These are phyloP conservation scores for Rhabdophis nuchalis DNA, from an alignment of 2,797 vertebrate species.

Conservation along the genomic window DNA sequence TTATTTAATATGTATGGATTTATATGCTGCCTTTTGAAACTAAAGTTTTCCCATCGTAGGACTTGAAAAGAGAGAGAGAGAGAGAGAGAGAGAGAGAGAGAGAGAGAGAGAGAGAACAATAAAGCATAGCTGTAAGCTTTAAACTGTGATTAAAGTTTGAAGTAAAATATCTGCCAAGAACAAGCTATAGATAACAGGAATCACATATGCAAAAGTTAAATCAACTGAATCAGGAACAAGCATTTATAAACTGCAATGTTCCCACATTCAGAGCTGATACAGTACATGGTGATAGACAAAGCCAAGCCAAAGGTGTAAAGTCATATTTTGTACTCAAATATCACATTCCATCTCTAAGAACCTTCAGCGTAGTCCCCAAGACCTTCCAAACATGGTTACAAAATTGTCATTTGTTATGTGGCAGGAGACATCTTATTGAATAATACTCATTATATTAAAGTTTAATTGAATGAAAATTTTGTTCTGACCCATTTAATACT, in stretches of 20 bases:
- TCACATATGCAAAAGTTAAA: no score
- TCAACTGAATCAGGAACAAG: neutral
- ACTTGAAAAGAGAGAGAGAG: neutral
- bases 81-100: neutral
- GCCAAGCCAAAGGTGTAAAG: neutral
- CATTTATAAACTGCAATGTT: neutral
- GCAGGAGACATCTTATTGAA: neutral
- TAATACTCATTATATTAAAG: neutral
- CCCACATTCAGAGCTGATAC: neutral
- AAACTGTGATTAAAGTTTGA: constrained; percentile 2
- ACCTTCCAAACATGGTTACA: neutral
- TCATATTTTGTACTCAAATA: neutral
- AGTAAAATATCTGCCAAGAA: neutral
- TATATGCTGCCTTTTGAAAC: neutral
- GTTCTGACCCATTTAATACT: neutral
- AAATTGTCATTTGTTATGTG: neutral
- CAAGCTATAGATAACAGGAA: neutral
- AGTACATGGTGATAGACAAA: neutral
- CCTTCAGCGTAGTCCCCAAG: neutral
- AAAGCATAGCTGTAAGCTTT: neutral
- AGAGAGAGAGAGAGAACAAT: neutral
- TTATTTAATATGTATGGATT: neutral
- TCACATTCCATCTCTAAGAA: neutral
- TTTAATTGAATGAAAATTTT: neutral
- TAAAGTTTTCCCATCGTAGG: neutral